These are phyloP conservation scores for Xiphorhynchus erythropygius DNA, from an alignment of 2,797 vertebrate species.

Conservation along the genomic window DNA sequence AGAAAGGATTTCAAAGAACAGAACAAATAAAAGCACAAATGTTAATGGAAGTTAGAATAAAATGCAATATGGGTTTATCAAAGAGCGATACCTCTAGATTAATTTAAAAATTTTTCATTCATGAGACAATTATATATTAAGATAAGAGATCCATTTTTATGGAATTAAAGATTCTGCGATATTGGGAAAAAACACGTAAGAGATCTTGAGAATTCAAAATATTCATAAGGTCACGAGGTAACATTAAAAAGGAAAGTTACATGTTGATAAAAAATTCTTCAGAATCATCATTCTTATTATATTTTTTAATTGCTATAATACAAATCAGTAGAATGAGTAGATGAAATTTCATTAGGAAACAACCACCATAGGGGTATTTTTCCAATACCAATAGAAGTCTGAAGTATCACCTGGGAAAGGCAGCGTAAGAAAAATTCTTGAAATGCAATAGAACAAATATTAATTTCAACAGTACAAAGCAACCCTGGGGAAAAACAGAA, in stretches of 20 bases:
- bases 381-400: neutral
- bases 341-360: neutral
- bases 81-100: accelerated
- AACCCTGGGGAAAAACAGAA: neutral
- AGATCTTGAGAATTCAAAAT: neutral
- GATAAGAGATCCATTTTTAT: neutral
- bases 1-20: neutral
- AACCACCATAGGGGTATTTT: accelerated
- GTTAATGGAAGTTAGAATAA: neutral
- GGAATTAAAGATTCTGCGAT: neutral
- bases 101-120: neutral
- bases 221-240: neutral
- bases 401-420: neutral
- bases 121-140: neutral
- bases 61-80: neutral
- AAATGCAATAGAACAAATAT: neutral
- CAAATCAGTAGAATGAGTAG: neutral
- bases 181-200: neutral
- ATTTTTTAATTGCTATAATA: neutral
- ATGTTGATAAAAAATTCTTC: neutral
- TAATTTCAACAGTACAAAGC: neutral
- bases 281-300: neutral
- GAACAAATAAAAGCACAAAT: neutral
- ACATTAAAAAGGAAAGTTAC: neutral
- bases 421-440: neutral